Percentiles rank a stretch among this genome's conserved stretches.
Conservation (phyloP, 37 sponge, comb jelly and placozoan species). For the Haliclona indistincta region DNA sequence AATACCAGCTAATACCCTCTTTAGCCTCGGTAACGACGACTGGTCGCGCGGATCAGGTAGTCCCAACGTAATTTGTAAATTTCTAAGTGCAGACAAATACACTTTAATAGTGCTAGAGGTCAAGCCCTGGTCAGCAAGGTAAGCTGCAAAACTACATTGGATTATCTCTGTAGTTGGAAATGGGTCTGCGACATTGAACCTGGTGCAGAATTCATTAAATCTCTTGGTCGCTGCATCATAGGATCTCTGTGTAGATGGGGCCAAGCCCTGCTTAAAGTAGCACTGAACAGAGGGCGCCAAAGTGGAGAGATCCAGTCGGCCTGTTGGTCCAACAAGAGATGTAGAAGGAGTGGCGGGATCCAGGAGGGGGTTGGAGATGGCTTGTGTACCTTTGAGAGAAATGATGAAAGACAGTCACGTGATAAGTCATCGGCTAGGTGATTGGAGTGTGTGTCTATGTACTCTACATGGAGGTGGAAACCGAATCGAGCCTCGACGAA, state of each 20-base stretch:
- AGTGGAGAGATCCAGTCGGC: constrained; percentile 19
- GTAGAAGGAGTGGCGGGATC: background rate
- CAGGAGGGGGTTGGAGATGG: constrained; percentile 4
- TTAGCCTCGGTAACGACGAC: constrained; percentile 15
- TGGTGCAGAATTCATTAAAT: background rate
- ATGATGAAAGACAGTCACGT: constrained; percentile 28
- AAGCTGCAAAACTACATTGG: constrained; percentile 8
- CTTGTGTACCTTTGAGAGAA: constrained; percentile 38
- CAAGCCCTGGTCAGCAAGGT: constrained; percentile 1
- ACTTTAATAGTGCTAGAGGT: constrained; percentile 2
- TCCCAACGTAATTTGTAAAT: constrained; percentile 10
- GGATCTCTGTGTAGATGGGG: constrained; percentile 3
- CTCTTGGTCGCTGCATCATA: background rate
- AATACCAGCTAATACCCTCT: constrained; percentile 9
- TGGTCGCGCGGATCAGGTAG: constrained; percentile 15
- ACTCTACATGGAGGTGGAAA: background rate
- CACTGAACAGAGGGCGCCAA: constrained; percentile 13
- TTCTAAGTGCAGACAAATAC: constrained; percentile 19
- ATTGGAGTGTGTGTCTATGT: constrained; percentile 20
- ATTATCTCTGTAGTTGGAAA: background rate
- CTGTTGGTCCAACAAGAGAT: too few species aligned
- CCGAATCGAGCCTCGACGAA: constrained; percentile 5
- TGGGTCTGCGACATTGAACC: background rate
- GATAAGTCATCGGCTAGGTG: constrained; percentile 52
- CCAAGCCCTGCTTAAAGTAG: constrained; percentile 9